Conservation (phyloP, 2,797 vertebrate genomes). For the Hemibagrus guttatus region DNA sequence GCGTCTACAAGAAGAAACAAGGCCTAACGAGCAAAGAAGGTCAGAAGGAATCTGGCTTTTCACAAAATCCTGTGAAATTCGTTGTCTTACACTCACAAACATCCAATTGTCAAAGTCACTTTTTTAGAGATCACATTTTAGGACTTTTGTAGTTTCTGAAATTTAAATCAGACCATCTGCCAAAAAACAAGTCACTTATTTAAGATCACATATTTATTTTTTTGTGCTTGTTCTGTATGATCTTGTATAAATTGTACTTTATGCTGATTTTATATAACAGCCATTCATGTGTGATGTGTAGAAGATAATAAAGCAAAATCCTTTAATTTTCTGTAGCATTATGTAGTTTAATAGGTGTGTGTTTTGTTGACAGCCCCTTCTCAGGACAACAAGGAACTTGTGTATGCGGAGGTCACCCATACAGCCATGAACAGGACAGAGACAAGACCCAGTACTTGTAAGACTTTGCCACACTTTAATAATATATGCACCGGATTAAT, state of each 20-base stretch:
- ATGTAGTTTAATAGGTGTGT: background rate
- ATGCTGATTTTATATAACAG: too few relatives aligned
- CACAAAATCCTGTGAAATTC: background rate
- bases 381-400: background rate
- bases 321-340: background rate
- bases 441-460: background rate
- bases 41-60: background rate
- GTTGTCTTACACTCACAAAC: background rate
- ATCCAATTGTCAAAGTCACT: background rate
- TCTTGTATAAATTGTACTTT: too few relatives aligned
- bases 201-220: background rate
- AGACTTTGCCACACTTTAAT: background rate
- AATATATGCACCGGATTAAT: background rate
- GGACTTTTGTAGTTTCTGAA: too few relatives aligned
- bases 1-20: conserved; percentile 22
- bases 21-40: background rate
- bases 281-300: too few relatives aligned
- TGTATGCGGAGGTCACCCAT: background rate
- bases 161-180: too few relatives aligned
- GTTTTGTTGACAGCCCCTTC: background rate
- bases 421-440: background rate
- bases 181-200: background rate
- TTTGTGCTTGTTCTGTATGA: too few relatives aligned
- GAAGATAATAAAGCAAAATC: too few relatives aligned
- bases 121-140: background rate